Percentiles rank a stretch among this genome's conserved stretches.
These are phyloP conservation scores for Rhyacichthys aspro DNA, from an alignment of 2,797 vertebrate genomes.

Conservation along the genomic window DNA sequence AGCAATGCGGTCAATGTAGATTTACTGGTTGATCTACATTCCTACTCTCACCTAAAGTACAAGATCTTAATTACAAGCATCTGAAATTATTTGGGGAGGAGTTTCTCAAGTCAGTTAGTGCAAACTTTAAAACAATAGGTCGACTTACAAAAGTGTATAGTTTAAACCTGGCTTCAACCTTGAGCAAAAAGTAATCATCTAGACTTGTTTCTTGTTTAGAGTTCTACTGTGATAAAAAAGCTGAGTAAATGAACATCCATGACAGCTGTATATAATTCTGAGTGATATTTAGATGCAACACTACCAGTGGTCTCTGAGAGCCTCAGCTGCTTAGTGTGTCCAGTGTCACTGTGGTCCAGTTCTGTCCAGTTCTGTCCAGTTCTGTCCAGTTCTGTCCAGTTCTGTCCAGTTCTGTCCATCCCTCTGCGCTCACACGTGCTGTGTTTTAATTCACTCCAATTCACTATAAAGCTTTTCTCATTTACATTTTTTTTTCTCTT, in stretches of 20 bases:
- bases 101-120: too few species aligned
- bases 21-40: too few species aligned
- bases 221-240: not conserved
- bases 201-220: too few species aligned
- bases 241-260: slow-evolving; percentile 2
- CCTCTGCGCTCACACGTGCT: not conserved
- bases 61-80: too few species aligned
- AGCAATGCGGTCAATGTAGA: too few species aligned
- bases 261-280: not conserved
- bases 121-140: too few species aligned
- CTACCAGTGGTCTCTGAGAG: not conserved
- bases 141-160: too few species aligned
- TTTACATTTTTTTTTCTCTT: slow-evolving; percentile 14
- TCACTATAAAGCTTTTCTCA: slow-evolving; percentile 12
- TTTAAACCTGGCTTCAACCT: too few species aligned
- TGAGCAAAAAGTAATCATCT: too few species aligned
- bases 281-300: slow-evolving; percentile 10
- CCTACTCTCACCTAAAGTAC: too few species aligned
- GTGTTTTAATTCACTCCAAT: slow-evolving; percentile 9
- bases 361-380: slow-evolving; percentile 1
- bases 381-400: not conserved
- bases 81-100: too few species aligned
- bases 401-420: not conserved
- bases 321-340: slow-evolving; percentile 2
- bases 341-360: too few species aligned